Evolutionary conservation across 2,797 vertebrate genomes (phyloP).

Genomic region (Thripadectes ignobilis): DNA sequence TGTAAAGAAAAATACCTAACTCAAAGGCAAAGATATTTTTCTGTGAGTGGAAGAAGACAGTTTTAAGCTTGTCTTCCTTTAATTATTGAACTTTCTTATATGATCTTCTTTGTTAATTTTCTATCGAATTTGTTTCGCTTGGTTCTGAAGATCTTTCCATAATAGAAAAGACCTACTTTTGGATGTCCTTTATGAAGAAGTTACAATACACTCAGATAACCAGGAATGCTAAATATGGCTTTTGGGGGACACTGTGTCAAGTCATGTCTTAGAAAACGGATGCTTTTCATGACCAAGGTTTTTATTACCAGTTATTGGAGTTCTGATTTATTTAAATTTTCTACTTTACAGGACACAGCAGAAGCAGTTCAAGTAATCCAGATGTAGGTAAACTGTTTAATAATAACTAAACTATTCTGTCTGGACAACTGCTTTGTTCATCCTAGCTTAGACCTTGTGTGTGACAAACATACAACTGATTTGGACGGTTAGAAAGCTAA

Average conservation of each 20-base stretch:
- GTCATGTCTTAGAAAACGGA: neutral
- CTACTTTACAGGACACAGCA: neutral
- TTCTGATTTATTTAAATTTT: neutral
- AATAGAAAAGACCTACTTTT: neutral
- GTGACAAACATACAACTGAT: neutral
- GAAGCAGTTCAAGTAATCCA: neutral
- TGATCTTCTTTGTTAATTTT: neutral
- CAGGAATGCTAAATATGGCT: neutral
- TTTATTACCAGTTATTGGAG: neutral
- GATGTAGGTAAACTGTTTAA: neutral
- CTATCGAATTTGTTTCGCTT: neutral
- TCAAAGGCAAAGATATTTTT: neutral
- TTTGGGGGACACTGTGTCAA: neutral
- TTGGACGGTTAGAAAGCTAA: neutral
- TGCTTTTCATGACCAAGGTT: neutral
- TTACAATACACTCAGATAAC: neutral
- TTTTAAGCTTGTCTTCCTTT: neutral
- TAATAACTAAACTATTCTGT: neutral
- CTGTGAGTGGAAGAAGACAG: neutral
- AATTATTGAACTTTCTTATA: neutral
- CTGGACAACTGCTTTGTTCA: neutral
- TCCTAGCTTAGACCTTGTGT: neutral
- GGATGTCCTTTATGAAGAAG: neutral
- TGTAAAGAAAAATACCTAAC: neutral
- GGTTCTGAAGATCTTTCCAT: neutral